phyloP scores from a whole-genome alignment of 2,888 invertebrate genomes.

The Drosophila borealis region DNA sequence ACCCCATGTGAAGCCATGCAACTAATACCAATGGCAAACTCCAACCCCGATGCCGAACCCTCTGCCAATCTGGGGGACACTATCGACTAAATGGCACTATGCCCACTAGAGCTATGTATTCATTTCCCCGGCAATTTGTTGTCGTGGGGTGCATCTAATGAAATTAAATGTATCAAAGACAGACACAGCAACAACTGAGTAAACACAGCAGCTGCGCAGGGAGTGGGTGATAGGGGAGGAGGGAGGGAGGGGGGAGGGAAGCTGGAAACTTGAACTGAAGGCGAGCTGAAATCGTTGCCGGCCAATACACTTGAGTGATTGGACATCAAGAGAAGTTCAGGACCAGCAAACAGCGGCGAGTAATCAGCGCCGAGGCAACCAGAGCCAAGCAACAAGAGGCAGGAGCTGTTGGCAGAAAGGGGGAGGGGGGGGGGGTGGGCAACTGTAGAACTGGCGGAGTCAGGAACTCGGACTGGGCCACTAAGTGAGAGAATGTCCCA shows the following conservation, averaged over 20 bases:
- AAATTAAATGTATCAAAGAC: conserved; percentile 70
- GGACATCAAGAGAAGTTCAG: conserved; percentile 44
- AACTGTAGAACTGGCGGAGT: background rate
- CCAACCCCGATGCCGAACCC: background rate
- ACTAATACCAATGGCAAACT: conserved; percentile 13
- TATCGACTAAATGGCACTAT: conserved; percentile 24
- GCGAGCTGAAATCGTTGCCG: conserved; percentile 37
- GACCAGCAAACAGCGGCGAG: conserved; percentile 31
- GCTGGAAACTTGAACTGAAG: background rate
- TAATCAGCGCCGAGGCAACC: conserved; percentile 38
- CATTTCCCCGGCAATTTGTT: conserved; percentile 29
- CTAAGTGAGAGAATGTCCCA: conserved; percentile 74
- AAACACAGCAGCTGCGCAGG: conserved; percentile 16
- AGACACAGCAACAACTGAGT: conserved; percentile 31
- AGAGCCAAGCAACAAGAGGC: conserved; percentile 2
- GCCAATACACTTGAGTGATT: conserved; percentile 69
- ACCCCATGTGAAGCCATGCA: conserved; percentile 13
- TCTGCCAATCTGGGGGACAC: conserved; percentile 23
- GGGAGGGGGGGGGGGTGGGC: background rate
- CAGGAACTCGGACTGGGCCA: background rate
- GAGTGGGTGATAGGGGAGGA: background rate
- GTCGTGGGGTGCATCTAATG: conserved; percentile 44
- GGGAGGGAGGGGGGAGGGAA: background rate
- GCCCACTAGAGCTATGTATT: conserved; percentile 12
- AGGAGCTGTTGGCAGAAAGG: background rate